Percentiles rank a stretch among this genome's conserved stretches.
Evolutionary conservation across 2,113 vertebrate species (phyloP).

Genomic region (Panthera leo): DNA sequence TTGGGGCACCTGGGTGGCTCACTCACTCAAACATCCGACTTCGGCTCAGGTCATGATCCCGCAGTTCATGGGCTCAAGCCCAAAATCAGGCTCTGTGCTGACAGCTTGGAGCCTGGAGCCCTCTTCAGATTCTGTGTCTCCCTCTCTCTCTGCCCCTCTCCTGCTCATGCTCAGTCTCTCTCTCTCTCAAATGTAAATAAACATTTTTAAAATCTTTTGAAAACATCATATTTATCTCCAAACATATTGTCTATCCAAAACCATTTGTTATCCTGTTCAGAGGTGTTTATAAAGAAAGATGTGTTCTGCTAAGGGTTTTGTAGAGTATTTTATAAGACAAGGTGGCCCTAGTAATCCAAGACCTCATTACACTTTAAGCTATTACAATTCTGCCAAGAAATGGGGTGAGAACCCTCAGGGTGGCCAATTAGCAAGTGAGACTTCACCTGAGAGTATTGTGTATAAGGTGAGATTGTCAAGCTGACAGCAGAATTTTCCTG

Average conservation of each 20-base stretch:
- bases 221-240: not conserved
- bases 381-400: slow-evolving; percentile 61
- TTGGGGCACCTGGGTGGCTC: not conserved
- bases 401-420: slow-evolving; percentile 52
- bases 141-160: no score
- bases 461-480: slow-evolving; percentile 28
- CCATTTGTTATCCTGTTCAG: not conserved
- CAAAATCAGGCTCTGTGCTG: no score
- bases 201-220: not conserved
- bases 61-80: no score
- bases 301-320: not conserved
- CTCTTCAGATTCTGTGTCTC: no score
- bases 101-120: no score
- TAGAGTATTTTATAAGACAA: slow-evolving; percentile 44
- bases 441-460: slow-evolving; percentile 26
- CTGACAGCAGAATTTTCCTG: slow-evolving; percentile 59
- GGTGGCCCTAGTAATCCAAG: slow-evolving; percentile 33
- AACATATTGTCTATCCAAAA: not conserved
- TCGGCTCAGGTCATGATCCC: no score
- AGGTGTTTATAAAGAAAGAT: not conserved
- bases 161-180: no score
- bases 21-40: no score
- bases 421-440: slow-evolving; percentile 62
- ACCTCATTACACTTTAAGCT: slow-evolving; percentile 64
- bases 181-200: no score